Evolutionary conservation across 2,113 vertebrate species (phyloP).

Genomic region (Copsychus sechellarum): DNA sequence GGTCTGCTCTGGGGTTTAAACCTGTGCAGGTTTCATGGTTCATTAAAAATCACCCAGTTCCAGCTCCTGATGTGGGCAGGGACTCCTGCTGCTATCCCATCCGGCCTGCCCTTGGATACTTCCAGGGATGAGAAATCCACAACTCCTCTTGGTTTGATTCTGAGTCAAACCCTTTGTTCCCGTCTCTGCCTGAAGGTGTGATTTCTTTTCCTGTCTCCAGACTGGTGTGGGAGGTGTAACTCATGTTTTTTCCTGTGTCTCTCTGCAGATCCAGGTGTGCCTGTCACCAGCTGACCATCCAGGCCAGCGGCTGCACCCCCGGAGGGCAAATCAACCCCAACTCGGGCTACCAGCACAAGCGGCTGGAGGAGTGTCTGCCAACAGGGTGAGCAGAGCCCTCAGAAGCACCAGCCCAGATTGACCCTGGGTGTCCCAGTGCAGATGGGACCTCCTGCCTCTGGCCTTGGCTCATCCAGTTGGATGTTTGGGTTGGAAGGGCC

Average conservation of each 20-base stretch:
- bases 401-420: rapidly evolving
- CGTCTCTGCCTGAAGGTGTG: rapidly evolving
- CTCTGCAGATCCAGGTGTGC: conserved; percentile 87
- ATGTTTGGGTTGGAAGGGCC: background rate
- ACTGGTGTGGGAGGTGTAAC: rapidly evolving
- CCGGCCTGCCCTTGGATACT: rapidly evolving
- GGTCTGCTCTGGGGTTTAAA: background rate
- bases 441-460: background rate
- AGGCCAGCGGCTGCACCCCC: conserved; percentile 92
- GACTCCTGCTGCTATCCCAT: background rate
- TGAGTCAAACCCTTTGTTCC: too few relatives aligned
- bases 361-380: conserved; percentile 93
- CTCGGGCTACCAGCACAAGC: conserved; percentile 89
- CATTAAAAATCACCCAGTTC: rapidly evolving
- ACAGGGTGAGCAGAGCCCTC: conserved; percentile 83
- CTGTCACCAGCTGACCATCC: conserved; percentile 93
- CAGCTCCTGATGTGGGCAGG: rapidly evolving
- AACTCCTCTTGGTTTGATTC: background rate
- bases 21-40: rapidly evolving
- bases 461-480: rapidly evolving
- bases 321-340: conserved; percentile 87
- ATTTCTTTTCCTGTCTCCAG: background rate
- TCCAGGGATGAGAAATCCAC: background rate
- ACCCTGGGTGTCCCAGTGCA: background rate
- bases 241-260: background rate